These are phyloP conservation scores for Oligia strigilis DNA, from an alignment of 2,888 invertebrate species.

Conservation along the genomic window DNA sequence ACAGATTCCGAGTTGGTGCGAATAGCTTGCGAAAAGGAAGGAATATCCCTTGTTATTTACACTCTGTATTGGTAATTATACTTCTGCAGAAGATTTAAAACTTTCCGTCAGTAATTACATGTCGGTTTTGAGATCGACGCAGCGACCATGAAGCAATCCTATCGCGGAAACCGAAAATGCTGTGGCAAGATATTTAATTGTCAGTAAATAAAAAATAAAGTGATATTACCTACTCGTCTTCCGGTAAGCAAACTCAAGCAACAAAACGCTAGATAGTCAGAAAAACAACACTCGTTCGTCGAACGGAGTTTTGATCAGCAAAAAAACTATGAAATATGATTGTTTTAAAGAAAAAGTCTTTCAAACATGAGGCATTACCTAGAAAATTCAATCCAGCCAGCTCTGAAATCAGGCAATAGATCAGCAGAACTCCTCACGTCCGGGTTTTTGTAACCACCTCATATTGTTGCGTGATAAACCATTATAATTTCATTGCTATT, in stretches of 20 bases:
- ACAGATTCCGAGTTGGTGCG: neutral
- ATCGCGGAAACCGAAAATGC: slow-evolving; percentile 10
- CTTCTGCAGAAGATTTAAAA: slow-evolving; percentile 12
- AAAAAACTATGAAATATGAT: slow-evolving; percentile 5
- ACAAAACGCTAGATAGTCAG: slow-evolving; percentile 9
- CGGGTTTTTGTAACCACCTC: slow-evolving; percentile 54
- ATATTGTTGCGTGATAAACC: slow-evolving; percentile 53
- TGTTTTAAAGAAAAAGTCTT: slow-evolving; percentile 24
- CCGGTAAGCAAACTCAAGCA: slow-evolving; percentile 2
- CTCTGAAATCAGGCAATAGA: slow-evolving; percentile 41
- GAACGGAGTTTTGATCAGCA: slow-evolving; percentile 19
- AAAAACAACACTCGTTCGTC: slow-evolving; percentile 8
- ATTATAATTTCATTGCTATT: slow-evolving; percentile 54
- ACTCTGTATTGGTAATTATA: neutral
- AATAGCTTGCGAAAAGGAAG: neutral
- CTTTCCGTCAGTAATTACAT: slow-evolving; percentile 8
- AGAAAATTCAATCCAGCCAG: slow-evolving; percentile 39
- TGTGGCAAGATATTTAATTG: neutral
- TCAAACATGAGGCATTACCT: slow-evolving; percentile 30
- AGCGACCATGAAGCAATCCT: slow-evolving; percentile 2
- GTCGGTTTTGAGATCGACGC: slow-evolving; percentile 8
- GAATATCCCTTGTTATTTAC: neutral
- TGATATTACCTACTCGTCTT: slow-evolving; percentile 17
- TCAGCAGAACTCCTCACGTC: slow-evolving; percentile 49
- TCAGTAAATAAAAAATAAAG: slow-evolving; percentile 15